Evolutionary conservation across 2,888 invertebrate genomes (phyloP).

Genomic region (Chydorus sphaericus): DNA sequence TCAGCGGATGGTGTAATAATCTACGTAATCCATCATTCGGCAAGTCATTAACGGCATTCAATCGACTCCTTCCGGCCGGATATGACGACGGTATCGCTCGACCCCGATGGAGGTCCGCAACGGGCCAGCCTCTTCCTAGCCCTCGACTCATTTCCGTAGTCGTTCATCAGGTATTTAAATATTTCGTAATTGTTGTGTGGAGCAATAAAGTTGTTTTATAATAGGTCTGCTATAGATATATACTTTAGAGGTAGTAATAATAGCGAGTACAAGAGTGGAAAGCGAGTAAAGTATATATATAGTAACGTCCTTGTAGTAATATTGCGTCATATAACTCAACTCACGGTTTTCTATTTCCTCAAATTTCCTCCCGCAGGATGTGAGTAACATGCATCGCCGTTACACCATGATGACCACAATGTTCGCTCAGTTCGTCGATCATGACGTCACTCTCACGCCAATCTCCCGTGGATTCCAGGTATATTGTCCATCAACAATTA

Average conservation of each 20-base stretch:
- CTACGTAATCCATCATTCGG: conserved; percentile 65
- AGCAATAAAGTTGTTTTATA: too few species aligned
- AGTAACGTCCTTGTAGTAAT: too few species aligned
- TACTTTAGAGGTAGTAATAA: too few species aligned
- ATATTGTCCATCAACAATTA: too few species aligned
- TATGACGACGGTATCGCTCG: conserved; percentile 80
- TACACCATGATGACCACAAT: conserved; percentile 91
- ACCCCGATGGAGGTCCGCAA: conserved; percentile 55
- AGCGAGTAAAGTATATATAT: too few species aligned
- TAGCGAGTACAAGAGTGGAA: too few species aligned
- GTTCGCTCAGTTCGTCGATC: conserved; percentile 85
- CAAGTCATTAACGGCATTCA: conserved; percentile 69
- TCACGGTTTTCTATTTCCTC: too few species aligned
- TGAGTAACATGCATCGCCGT: conserved; percentile 70
- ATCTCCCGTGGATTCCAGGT: conserved; percentile 32
- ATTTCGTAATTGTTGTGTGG: too few species aligned
- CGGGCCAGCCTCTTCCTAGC: conserved; percentile 64
- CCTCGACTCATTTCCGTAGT: conserved; percentile 71
- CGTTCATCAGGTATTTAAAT: too few species aligned
- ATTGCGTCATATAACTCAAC: too few species aligned
- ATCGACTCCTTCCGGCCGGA: conserved; percentile 64
- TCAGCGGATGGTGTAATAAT: conserved; percentile 78
- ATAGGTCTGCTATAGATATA: too few species aligned
- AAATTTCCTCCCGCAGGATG: too few species aligned
- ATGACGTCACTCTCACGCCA: conserved; percentile 87